Base-by-base conservation (phyloP, 2,888 invertebrate species). In the Himalopsyche kuldschensis region DNA sequence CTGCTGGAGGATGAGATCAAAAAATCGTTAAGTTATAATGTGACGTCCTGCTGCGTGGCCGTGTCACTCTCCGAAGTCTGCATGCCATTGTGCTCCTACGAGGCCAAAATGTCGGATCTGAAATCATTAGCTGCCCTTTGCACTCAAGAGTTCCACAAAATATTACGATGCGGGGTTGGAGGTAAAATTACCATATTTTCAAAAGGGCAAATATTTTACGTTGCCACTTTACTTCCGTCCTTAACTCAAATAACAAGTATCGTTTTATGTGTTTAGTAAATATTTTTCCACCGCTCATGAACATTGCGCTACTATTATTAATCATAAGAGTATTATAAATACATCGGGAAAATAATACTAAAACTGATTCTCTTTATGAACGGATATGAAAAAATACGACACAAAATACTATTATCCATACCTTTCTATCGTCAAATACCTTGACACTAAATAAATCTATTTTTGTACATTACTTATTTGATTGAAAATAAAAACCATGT, bases 101-200 rank as follows among this genome's bases (percentile, higher is more conserved):
- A 96, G 88, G 96, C 96, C 79, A 95, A 94, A 88, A 95, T 97
- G 94, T 94, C 95, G 3, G 96, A 96, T 88, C 92, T 97, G 84
- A 93, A 95, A 88, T 91, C 93, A 55, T 89, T 97, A 84, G 96
- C 95, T 5, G 93, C 94, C 4, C 92, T 94, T 3, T 97, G 96
- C 88, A 94, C 94, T 20, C 93, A 93, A 81, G 96, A 96, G 89
- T 94, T 96, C 90, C 94, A 95, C 88, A 95, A 94, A 88, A 91
- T 95, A 20, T 90, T 95, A n/a, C 90, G 94, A 3, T 94, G 94
- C 88, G 93, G 93, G 0, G 93, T 93, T 87, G 94, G 94, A 88
- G 93, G 93, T 90, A 83, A 87, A 27, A 69, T 69, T 69, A 69
- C 69, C 69, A 69, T 69, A 69, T 69, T 69, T 27, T 27, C 69